Percentiles rank a stretch among this genome's conserved stretches.
phyloP scores from a whole-genome alignment of 2,888 invertebrate species.

The Caenorhabditis sulstoni region DNA sequence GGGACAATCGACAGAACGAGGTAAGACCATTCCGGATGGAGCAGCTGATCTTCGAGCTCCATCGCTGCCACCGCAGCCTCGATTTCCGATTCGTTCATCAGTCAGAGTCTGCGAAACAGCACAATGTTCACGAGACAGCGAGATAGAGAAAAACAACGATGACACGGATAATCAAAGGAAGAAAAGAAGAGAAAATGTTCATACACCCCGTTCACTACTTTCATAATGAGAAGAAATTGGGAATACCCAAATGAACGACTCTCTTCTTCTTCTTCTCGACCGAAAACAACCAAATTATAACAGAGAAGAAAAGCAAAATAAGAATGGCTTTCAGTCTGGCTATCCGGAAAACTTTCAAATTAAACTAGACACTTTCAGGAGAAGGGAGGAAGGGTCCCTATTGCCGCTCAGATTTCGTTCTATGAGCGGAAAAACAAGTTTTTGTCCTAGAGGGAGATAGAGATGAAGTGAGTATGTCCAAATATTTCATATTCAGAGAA shows the following conservation, averaged over 20 bases:
- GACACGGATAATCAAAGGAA: not conserved
- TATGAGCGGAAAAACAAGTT: slow-evolving; percentile 36
- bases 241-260: too few relatives aligned
- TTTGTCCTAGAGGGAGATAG: slow-evolving; percentile 38
- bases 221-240: not conserved
- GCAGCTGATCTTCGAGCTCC: slow-evolving; percentile 56
- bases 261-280: not conserved
- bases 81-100: slow-evolving; percentile 58
- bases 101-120: slow-evolving; percentile 12
- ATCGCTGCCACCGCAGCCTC: slow-evolving; percentile 53
- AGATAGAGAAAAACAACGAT: not conserved
- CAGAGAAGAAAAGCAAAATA: not conserved
- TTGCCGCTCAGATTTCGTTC: slow-evolving; percentile 27
- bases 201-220: not conserved
- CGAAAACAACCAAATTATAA: not conserved
- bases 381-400: not conserved
- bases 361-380: slow-evolving; percentile 11
- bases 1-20: slow-evolving; percentile 64
- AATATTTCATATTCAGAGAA: slow-evolving; percentile 50
- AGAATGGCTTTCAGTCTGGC: not conserved
- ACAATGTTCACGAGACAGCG: not conserved
- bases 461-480: slow-evolving; percentile 27
- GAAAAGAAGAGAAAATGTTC: not conserved
- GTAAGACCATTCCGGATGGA: slow-evolving; percentile 65
- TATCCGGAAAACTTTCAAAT: not conserved